Base-by-base conservation (phyloP, 2,797 vertebrate species). In the Oreochromis grahami region DNA sequence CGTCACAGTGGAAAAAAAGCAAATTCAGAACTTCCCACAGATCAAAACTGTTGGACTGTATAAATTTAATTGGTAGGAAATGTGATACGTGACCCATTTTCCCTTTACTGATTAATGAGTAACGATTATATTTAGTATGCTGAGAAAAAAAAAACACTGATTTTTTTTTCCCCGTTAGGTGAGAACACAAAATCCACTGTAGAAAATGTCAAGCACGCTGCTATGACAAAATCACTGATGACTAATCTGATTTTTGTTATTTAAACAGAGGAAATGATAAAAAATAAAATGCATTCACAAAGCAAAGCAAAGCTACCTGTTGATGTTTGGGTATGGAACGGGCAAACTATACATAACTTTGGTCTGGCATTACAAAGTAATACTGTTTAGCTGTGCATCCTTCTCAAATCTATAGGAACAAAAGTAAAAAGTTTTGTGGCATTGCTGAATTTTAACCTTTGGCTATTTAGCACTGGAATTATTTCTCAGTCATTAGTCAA, bases 31-130 rank as follows among this genome's bases (percentile, higher is more conserved):
- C 8, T 52, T 10, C 48, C 56, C 56, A 68, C 8, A 24, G 58
- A 82, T 48, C 29, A 58, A 86, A 58, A 19, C 55, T 13, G 17
- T 8, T 76, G 51, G 72, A 74, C 19, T 76, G 32, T 7, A 17
- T 51, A 13, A 52, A 77, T 81, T 55, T 19, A 58, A 82, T 58
- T 82, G 70, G 17, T 11, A 19, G 63, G 32, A 17, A 72, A 63
- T 60, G 43, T 55, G 52, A 76, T 29, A 72, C 3, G 15, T 5
- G 68, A 72, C 89, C 88, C 56, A 83, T 56, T 91, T 93, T 76
- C 36, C 50, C 24, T 19, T 41, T 48, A 48, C 68, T 24, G 24
- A 72, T 48, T 72, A 72, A 72, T 19, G 41, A 72, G 68, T 72
- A 72, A 72, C 3, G 6, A 72, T 24, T 72, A 72, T 72, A 72